Evolutionary conservation across 2,113 vertebrate species (phyloP), one percentile per base, ranked within the genome.

Genomic region (Nerophis lumbriciformis): DNA sequence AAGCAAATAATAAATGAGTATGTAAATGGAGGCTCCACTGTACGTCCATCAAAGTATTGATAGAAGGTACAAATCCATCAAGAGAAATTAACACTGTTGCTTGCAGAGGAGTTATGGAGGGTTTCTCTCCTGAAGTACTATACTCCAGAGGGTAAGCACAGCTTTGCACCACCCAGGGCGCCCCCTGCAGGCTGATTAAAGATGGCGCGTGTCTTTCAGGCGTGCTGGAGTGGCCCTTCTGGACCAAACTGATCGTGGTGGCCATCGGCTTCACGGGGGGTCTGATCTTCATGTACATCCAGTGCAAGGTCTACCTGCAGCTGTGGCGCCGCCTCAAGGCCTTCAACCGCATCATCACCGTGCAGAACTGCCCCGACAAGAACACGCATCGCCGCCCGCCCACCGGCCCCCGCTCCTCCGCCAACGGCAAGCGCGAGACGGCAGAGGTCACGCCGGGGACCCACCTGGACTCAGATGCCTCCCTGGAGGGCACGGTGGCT

Each of bases 271-370:
- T 95, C 84, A 92, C 92, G 0, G 94, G 95, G 1, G 95, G 96
- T 61, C 90, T 98, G 38, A 92, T 98, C 88, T 99, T 99, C 88
- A 97, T 99, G 97, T 97, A 98, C 0, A 94, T 98, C 61, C 97
- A 99, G 80, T 94, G 95, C 69, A 98, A 96, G 83, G 93, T 98
- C 65, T 99, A 99, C 1, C 85, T 96, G 61, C 96, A 97, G 82
- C 85, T 99, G 72, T 99, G 97, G 97, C 92, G 93, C 74, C 90
- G 96, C 76, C 83, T 99, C 72, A 98, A 98, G 83, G 97, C 97
- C 72, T 99, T 97, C 85, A 99, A 99, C 87, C 91, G 96, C 61
- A 93, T 99, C 63, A 97, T 99, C 82, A 98, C 97, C 35, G 96
- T 99, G 77, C 95, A 98, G 73, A 98, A 98, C 89, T 99, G 94